Evolutionary conservation across 2,113 vertebrate species (phyloP).

Genomic region (human (Homo sapiens)): GRCh38 chr1:239053001-239053500

Average conservation of each 20-base stretch:
- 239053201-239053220: not conserved
- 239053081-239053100: not conserved
- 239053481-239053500: not conserved
- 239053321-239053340: not conserved
- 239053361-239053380: not conserved
- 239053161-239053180: not conserved
- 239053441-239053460: not conserved
- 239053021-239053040: not conserved
- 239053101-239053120: not conserved
- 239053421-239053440: not conserved
- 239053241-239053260: not conserved
- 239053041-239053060: not conserved
- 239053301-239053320: not conserved
- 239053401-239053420: not conserved
- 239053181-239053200: not conserved
- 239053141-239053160: not conserved
- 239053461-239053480: not conserved
- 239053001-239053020: not conserved
- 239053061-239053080: not conserved
- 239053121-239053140: not conserved
- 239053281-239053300: not conserved
- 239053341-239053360: not conserved
- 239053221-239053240: not conserved
- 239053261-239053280: not conserved
- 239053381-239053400: not conserved